phyloP scores from a whole-genome alignment of 2,113 vertebrate species.

The Fregetta grallaria region DNA sequence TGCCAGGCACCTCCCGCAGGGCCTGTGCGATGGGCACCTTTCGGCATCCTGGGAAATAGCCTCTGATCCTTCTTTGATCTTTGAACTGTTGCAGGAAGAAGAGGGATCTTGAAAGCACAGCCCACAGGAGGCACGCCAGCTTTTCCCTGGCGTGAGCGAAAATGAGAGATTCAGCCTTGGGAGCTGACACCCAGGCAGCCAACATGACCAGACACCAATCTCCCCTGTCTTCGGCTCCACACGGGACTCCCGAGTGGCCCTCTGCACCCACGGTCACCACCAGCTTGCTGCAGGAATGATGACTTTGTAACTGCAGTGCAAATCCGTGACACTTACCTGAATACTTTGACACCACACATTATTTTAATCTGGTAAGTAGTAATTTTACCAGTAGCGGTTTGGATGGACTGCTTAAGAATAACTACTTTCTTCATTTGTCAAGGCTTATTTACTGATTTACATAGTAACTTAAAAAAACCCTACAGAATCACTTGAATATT shows the following conservation, averaged over 20 bases:
- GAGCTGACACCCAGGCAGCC: background rate
- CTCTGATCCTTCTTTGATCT: background rate
- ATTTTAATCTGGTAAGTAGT: background rate
- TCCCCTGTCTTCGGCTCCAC: background rate
- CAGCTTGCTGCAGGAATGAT: background rate
- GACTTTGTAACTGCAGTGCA: background rate
- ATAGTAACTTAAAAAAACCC: background rate
- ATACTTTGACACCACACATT: background rate
- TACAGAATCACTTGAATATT: background rate
- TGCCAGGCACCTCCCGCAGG: background rate
- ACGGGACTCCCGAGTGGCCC: rapidly evolving
- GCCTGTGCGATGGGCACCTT: background rate
- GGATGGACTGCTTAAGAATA: background rate
- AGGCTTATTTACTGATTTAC: background rate
- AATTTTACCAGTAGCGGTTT: background rate
- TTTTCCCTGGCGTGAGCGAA: background rate
- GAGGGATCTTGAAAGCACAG: background rate
- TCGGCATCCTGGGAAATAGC: background rate
- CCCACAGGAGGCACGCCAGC: background rate
- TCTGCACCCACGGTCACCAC: background rate
- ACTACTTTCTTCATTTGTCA: background rate
- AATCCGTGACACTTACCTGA: background rate
- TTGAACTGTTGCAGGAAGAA: background rate
- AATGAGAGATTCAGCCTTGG: background rate
- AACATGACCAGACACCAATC: background rate